phyloP scores from a whole-genome alignment of 37 sponge, comb jelly and placozoan species.

The Theonella swinhoei region DNA sequence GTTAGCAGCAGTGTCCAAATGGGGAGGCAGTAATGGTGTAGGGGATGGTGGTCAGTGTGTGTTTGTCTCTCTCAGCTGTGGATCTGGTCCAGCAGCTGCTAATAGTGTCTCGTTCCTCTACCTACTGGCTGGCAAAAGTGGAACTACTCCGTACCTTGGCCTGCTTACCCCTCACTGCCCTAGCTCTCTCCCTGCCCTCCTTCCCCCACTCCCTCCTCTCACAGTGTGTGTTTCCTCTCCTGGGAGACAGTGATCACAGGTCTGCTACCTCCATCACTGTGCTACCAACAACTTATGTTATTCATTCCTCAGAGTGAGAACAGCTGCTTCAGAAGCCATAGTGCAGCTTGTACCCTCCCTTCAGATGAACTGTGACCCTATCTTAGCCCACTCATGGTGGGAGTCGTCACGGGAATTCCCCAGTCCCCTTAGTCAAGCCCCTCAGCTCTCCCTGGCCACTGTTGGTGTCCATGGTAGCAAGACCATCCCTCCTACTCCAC shows the following conservation, averaged over 20 bases:
- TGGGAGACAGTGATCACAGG: slow-evolving; percentile 59
- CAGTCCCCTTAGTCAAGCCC: slow-evolving; percentile 1
- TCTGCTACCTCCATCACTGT: not conserved
- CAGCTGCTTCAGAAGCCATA: slow-evolving; percentile 32
- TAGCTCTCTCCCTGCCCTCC: slow-evolving; percentile 15
- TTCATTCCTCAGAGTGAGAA: slow-evolving; percentile 27
- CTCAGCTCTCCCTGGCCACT: slow-evolving; percentile 45
- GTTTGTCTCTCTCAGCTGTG: not conserved
- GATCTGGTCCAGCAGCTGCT: not conserved
- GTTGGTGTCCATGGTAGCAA: slow-evolving; percentile 23
- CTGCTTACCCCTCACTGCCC: slow-evolving; percentile 28
- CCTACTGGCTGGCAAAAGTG: slow-evolving; percentile 80
- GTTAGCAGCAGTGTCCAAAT: too few relatives aligned
- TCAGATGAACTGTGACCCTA: not conserved
- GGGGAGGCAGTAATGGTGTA: too few relatives aligned
- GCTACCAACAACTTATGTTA: not conserved
- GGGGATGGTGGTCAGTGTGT: too few relatives aligned
- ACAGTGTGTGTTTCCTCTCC: slow-evolving; percentile 32
- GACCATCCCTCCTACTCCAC: slow-evolving; percentile 1
- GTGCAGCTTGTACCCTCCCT: slow-evolving; percentile 30
- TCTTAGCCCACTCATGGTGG: slow-evolving; percentile 27
- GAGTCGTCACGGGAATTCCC: slow-evolving; percentile 18
- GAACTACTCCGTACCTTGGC: slow-evolving; percentile 62
- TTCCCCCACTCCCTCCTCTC: slow-evolving; percentile 27
- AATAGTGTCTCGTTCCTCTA: not conserved